Evolutionary conservation across 2,888 invertebrate genomes (phyloP), one percentile per base, ranked within the genome.

Genomic region (Drosophila anomalata): DNA sequence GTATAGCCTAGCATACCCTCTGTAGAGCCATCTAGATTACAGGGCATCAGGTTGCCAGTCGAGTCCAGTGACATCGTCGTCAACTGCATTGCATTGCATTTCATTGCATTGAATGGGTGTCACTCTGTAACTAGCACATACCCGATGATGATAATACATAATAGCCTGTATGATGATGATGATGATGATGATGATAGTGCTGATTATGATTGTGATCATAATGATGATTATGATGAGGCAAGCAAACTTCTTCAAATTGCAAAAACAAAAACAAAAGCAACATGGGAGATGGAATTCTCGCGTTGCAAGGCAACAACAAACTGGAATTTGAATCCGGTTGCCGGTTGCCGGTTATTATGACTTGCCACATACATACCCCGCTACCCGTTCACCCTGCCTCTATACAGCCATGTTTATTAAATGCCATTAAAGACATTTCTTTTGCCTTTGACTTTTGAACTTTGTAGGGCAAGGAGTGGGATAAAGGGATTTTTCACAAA

Each of bases 271-370:
- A 31, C 9, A 11, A 11, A 1, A 50, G 14, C 56, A 65, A 53
- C 60, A 50, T 50, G 55, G 62, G 54, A 67, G 53, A 47, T 61
- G 14, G 71, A 50, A 79, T 68, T 73, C 65, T 51, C 46, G 8
- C 44, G 48, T 53, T n/a, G 47, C 56, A 33, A 42, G 55, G 71
- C 56, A 76, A 63, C 72, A 84, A 66, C 56, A 63, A 79, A 83
- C 86, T 83, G 80, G 83, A 77, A 79, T 83, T 86, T 74, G 70
- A 82, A 85, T 79, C 86, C 83, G 79, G 83, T 85, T 85, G 82
- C 52, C 61, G 65, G 65, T 52, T 63, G 82, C 52, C 61, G 65
- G 65, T 52, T 63, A 63, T 46, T 70, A 51, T 41, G 59, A 8
- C 36, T 20, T 33, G 22, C 22, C 31, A 12, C 14, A 31, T 20